Base-by-base conservation (phyloP, 1,140 invertebrate genomes). In the Musca domestica region DNA sequence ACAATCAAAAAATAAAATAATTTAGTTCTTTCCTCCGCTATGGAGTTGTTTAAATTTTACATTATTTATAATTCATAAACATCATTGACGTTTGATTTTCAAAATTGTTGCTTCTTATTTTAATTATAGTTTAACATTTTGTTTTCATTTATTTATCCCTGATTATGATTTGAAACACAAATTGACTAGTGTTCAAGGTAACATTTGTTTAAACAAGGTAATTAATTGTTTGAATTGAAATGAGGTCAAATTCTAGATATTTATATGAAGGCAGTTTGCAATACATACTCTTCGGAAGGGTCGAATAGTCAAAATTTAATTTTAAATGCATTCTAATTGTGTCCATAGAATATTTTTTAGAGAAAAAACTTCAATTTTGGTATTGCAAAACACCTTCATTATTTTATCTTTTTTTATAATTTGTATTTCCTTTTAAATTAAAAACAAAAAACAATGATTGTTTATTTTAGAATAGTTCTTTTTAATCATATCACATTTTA, bases 401-500 rank as follows among this genome's bases (percentile, higher is more conserved):
- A 66, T 67, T 30, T 48, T 54, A 67, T 73, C 68, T 58, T 52
- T 71, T 51, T 70, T 64, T 23, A 4, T 25, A 23, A 23, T 61
- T 61, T 58, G 25, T 61, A 9, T 34, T 61, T 61, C n/a, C 15
- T 70, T 48, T 46, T 20, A 46, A 41, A 48, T 65, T 61, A 22
- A 25, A 61, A 69, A 72, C 63, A 41, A 22, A 25, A 61, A 69
- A 72, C 63, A 41, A 41, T 41, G 2, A 10, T 30, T 47, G 41
- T 41, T 54, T 48, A 12, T 0, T 41, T 46, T 12, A n/a, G n/a
- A n/a, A n/a, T n/a, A n/a, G 6, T 12, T 41, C 10, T 41, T 41
- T 30, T 30, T 58, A 34, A n/a, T n/a, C 72, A 74, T 68, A 67
- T 67, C 49, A 74, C 77, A 76, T 79, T 54, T 79, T 79, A 56